Percentiles rank a stretch among this genome's conserved stretches.
Conservation (phyloP, 2,797 vertebrate genomes). For the Galaxias olidus region DNA sequence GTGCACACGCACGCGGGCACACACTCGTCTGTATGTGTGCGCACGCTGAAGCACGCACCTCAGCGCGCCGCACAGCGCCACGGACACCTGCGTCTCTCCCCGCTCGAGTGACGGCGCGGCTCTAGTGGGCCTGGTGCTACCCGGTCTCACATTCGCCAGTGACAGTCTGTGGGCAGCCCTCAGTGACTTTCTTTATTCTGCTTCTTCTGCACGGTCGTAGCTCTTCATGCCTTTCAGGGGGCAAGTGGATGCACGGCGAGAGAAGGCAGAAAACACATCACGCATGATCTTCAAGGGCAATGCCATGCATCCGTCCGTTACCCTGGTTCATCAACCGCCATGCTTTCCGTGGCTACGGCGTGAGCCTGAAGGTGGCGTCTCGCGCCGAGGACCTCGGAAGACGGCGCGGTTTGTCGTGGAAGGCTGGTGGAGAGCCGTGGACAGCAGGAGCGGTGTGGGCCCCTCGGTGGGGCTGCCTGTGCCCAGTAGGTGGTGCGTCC, state of each 20-base stretch:
- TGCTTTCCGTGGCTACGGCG: too few species aligned
- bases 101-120: too few species aligned
- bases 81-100: constrained; percentile 15
- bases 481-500: background rate
- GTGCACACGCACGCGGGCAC: too few species aligned
- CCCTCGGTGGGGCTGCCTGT: background rate
- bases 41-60: constrained; percentile 31
- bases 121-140: too few species aligned
- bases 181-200: background rate
- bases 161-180: background rate
- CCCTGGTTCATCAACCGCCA: too few species aligned
- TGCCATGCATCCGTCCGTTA: too few species aligned
- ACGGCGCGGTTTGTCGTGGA: background rate
- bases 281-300: background rate
- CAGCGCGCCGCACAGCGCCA: constrained; percentile 35
- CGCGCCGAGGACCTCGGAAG: background rate
- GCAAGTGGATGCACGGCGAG: too few species aligned
- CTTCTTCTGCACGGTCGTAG: background rate
- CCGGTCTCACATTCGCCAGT: too few species aligned
- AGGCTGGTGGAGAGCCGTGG: background rate
- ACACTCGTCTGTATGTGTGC: constrained; percentile 24
- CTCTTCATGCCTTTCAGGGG: too few species aligned
- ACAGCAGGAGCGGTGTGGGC: background rate
- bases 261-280: too few species aligned
- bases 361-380: too few species aligned